phyloP scores from a whole-genome alignment of 2,113 vertebrate genomes.

The Prionailurus bengalensis region DNA sequence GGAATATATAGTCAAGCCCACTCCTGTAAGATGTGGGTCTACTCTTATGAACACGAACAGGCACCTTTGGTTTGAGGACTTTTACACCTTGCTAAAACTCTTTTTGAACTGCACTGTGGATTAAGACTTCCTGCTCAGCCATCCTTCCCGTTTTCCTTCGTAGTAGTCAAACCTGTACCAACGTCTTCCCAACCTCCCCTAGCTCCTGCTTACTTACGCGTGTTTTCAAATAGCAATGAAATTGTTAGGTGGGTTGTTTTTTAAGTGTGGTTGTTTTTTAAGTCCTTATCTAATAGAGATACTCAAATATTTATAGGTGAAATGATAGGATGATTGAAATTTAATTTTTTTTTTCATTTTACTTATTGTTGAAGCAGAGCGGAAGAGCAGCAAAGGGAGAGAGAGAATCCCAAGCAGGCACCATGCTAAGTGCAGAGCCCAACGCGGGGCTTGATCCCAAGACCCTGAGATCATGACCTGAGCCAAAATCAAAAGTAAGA shows the following conservation, averaged over 20 bases:
- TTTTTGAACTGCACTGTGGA: background rate
- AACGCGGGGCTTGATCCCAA: too few species aligned
- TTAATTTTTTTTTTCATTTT: background rate
- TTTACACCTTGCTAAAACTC: background rate
- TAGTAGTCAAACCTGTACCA: background rate
- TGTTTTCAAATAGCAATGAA: background rate
- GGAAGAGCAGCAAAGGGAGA: too few species aligned
- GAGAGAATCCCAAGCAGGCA: too few species aligned
- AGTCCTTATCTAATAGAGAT: background rate
- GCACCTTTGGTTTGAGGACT: background rate
- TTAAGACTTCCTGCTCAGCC: background rate
- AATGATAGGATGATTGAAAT: background rate
- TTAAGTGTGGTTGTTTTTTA: background rate
- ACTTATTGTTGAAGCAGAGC: too few species aligned
- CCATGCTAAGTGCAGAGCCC: too few species aligned
- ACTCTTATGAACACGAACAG: background rate
- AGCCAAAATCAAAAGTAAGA: too few species aligned
- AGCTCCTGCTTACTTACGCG: background rate
- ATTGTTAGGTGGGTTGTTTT: background rate
- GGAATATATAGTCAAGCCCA: background rate
- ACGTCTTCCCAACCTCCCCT: background rate
- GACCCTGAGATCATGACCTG: too few species aligned
- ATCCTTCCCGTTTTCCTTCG: background rate
- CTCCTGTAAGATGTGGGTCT: background rate
- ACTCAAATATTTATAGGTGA: background rate